Conservation (phyloP, 2,797 vertebrate genomes). For the Chelon auratus region DNA sequence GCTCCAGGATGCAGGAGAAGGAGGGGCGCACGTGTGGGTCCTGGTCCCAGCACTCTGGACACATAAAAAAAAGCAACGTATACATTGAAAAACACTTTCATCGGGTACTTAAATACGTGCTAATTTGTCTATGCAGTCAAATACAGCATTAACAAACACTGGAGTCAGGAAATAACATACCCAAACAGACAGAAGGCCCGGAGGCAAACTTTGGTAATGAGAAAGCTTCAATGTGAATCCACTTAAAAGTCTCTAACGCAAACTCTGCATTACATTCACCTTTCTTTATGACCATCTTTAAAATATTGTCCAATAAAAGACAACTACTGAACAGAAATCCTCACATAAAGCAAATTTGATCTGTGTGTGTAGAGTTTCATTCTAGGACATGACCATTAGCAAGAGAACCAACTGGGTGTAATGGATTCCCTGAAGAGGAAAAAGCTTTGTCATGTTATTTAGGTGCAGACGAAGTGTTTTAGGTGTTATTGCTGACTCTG, state of each 20-base stretch:
- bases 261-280: not conserved
- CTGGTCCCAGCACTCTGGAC: conserved; percentile 95
- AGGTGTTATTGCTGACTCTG: not conserved
- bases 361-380: not conserved
- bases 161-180: too few relatives aligned
- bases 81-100: not conserved
- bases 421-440: not conserved
- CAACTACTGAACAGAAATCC: not conserved
- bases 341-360: not conserved
- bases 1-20: conserved; percentile 95
- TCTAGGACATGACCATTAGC: not conserved
- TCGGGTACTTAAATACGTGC: not conserved
- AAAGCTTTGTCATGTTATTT: not conserved
- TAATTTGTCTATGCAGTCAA: too few relatives aligned
- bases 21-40: conserved; percentile 95
- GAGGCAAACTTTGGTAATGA: not conserved
- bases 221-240: not conserved
- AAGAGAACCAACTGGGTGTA: not conserved
- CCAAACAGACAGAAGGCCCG: not conserved
- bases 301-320: not conserved
- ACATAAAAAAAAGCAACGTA: conserved; percentile 10
- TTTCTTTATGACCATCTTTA: not conserved
- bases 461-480: not conserved
- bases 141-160: too few relatives aligned
- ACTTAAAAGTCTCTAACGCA: not conserved